Evolutionary conservation across 1,140 invertebrate species (phyloP).

Genomic region (Metopolophium dirhodum): DNA sequence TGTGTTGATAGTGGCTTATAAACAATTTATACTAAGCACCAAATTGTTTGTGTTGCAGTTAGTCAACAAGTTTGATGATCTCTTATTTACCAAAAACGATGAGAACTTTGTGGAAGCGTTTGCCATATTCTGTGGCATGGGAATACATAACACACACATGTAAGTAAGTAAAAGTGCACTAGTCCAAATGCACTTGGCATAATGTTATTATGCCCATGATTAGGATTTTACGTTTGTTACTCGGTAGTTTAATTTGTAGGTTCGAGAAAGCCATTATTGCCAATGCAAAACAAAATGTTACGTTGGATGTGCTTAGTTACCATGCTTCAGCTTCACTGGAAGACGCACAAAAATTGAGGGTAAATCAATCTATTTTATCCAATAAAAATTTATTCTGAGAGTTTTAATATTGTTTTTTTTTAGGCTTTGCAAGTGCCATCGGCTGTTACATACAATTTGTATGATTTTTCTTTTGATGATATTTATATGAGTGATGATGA

Average conservation of each 20-base stretch:
- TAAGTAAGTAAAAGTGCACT: conserved; percentile 62
- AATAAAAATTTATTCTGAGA: background rate
- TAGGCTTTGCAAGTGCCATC: conserved; percentile 80
- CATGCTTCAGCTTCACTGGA: conserved; percentile 91
- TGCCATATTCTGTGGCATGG: conserved; percentile 97
- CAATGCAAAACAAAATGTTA: conserved; percentile 94
- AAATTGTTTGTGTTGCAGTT: conserved; percentile 67
- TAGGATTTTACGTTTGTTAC: background rate
- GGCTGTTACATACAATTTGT: conserved; percentile 79
- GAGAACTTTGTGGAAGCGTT: conserved; percentile 95
- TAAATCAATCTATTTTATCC: conserved; percentile 67
- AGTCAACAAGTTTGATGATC: conserved; percentile 90
- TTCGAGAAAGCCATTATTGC: conserved; percentile 92
- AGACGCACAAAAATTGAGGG: conserved; percentile 82
- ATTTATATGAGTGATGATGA: conserved; percentile 84
- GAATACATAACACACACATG: conserved; percentile 96
- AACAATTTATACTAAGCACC: background rate
- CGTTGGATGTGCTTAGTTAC: conserved; percentile 93
- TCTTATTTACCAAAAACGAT: conserved; percentile 88
- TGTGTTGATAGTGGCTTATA: no score
- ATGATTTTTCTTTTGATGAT: conserved; percentile 88
- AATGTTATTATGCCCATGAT: background rate
- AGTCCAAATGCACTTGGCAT: background rate
- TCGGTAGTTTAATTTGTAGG: conserved; percentile 62
- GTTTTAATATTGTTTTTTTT: conserved; percentile 57